phyloP scores from a whole-genome alignment of 2,888 invertebrate genomes.

The Ectobius pallidus region DNA sequence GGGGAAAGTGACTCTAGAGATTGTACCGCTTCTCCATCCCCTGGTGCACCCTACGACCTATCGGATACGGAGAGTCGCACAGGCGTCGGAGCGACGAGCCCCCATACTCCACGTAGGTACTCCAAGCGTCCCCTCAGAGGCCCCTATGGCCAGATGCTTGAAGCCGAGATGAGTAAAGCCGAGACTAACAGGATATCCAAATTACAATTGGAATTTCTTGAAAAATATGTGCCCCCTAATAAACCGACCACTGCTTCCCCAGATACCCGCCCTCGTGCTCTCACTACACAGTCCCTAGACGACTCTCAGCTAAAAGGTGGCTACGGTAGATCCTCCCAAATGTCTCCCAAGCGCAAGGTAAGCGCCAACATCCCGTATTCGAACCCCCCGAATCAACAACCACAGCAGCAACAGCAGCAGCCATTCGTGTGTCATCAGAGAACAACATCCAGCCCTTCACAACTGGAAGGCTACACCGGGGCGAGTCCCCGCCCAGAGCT shows the following conservation, averaged over 20 bases:
- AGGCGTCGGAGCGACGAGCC: slow-evolving; percentile 51
- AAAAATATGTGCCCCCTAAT: slow-evolving; percentile 54
- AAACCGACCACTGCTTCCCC: slow-evolving; percentile 38
- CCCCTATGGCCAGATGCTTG: slow-evolving; percentile 80
- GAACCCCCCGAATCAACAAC: slow-evolving; percentile 39
- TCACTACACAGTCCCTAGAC: slow-evolving; percentile 62
- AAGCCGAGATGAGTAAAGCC: slow-evolving; percentile 80
- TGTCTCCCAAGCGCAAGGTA: slow-evolving; percentile 65
- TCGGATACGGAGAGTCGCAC: slow-evolving; percentile 62
- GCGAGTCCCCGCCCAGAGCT: slow-evolving; percentile 67
- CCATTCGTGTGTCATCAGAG: slow-evolving; percentile 71
- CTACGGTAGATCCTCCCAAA: slow-evolving; percentile 36
- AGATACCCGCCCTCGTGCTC: slow-evolving; percentile 52
- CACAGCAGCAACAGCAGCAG: slow-evolving; percentile 54
- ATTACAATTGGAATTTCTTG: slow-evolving; percentile 61
- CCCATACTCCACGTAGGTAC: slow-evolving; percentile 67
- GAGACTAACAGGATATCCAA: slow-evolving; percentile 52
- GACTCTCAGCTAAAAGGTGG: slow-evolving; percentile 54
- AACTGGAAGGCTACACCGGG: slow-evolving; percentile 65
- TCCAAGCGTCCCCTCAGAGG: slow-evolving; percentile 77
- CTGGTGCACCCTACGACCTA: slow-evolving; percentile 70
- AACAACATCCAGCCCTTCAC: slow-evolving; percentile 80
- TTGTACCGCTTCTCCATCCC: slow-evolving; percentile 63
- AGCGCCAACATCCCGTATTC: slow-evolving; percentile 63
- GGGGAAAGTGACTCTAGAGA: slow-evolving; percentile 69